Evolutionary conservation across 2,888 invertebrate genomes (phyloP).

Genomic region (Drosophila pseudotakahashii): DNA sequence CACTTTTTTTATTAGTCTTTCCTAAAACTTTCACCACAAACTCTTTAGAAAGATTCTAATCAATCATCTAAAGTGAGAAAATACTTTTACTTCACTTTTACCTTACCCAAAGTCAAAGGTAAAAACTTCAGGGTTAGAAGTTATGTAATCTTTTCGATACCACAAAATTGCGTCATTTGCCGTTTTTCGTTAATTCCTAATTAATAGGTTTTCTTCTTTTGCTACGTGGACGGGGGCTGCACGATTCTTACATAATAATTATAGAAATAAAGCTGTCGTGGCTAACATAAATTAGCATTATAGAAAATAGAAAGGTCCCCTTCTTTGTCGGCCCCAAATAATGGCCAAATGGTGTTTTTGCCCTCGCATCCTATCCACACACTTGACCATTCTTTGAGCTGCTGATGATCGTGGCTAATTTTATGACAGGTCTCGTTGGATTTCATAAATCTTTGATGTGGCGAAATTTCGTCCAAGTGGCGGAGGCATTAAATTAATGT

Average conservation of each 20-base stretch:
- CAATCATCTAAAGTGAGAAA: slow-evolving; percentile 8
- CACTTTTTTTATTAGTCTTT: neutral
- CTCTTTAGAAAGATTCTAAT: slow-evolving; percentile 11
- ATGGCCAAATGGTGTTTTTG: slow-evolving; percentile 58
- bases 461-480: slow-evolving; percentile 48
- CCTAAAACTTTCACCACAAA: slow-evolving; percentile 4
- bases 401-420: slow-evolving; percentile 63
- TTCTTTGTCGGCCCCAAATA: slow-evolving; percentile 26
- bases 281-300: slow-evolving; percentile 59
- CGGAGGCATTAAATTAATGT: slow-evolving; percentile 63
- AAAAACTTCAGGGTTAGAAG: slow-evolving; percentile 38
- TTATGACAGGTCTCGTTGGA: slow-evolving; percentile 26
- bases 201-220: slow-evolving; percentile 33
- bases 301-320: slow-evolving; percentile 56
- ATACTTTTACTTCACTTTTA: slow-evolving; percentile 9
- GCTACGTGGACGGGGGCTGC: slow-evolving; percentile 10
- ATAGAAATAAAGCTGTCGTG: slow-evolving; percentile 62
- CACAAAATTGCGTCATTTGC: slow-evolving; percentile 46
- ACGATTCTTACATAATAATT: slow-evolving; percentile 43
- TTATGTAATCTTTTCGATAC: slow-evolving; percentile 36
- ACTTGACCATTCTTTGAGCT: slow-evolving; percentile 44
- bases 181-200: slow-evolving; percentile 41
- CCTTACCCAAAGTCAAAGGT: neutral
- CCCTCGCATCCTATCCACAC: slow-evolving; percentile 43
- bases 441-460: slow-evolving; percentile 38